Evolutionary conservation across 2,888 invertebrate species (phyloP).

Genomic region (Alloscopus bannaensis): DNA sequence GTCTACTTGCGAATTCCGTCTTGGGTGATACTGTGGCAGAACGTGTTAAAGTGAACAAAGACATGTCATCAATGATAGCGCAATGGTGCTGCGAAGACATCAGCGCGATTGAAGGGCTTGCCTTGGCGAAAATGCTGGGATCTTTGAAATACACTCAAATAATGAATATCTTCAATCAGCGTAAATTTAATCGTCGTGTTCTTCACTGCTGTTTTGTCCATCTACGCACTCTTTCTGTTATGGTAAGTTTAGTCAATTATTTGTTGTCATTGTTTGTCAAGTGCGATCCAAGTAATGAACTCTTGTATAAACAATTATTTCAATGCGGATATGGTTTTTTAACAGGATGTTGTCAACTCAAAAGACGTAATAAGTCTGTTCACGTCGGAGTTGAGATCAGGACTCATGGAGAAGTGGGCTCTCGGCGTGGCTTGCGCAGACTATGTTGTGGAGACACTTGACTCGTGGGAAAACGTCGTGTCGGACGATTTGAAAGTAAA

Average conservation of each 20-base stretch:
- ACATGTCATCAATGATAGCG: conserved; percentile 38
- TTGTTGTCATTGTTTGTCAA: too few relatives aligned
- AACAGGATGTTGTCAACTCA: conserved; percentile 30
- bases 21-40: conserved; percentile 38
- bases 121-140: conserved; percentile 68
- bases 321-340: neutral
- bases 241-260: conserved; percentile 43
- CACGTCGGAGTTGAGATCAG: conserved; percentile 64
- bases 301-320: too few relatives aligned
- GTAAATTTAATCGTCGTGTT: conserved; percentile 64
- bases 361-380: conserved; percentile 66
- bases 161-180: conserved; percentile 62
- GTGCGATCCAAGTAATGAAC: too few relatives aligned
- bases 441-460: conserved; percentile 68
- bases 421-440: conserved; percentile 71
- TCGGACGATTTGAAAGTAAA: conserved; percentile 47
- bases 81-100: conserved; percentile 70
- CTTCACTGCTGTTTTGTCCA: conserved; percentile 67
- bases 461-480: conserved; percentile 68
- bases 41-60: conserved; percentile 6
- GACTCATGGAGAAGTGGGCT: conserved; percentile 68
- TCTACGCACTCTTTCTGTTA: conserved; percentile 53
- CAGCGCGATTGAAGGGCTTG: conserved; percentile 66
- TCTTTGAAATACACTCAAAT: conserved; percentile 66
- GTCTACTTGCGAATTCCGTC: conserved; percentile 38